phyloP scores from a whole-genome alignment of 2,113 vertebrate genomes.

The Poeciliopsis turrubarensis region DNA sequence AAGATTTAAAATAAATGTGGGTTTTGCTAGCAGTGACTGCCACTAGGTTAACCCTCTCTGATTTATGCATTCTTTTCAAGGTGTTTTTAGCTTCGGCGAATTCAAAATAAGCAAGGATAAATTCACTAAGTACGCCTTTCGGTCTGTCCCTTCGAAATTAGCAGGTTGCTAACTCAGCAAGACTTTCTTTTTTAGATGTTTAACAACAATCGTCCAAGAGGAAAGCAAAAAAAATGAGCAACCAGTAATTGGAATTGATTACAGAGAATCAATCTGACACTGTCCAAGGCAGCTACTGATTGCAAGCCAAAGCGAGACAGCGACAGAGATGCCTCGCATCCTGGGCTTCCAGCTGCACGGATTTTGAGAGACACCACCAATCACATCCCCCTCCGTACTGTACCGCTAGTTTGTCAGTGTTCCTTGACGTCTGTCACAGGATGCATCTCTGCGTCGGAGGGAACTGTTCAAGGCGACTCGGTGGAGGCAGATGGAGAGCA shows the following conservation, averaged over 20 bases:
- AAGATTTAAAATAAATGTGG: slow-evolving; percentile 9
- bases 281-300: not conserved
- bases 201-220: not conserved
- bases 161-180: slow-evolving; percentile 1
- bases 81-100: not conserved
- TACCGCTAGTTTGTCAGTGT: not conserved
- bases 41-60: not conserved
- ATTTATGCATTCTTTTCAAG: not conserved
- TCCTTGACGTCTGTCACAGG: not conserved
- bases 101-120: not conserved
- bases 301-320: not conserved
- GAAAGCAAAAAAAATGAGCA: not conserved
- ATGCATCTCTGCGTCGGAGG: not conserved
- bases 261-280: not conserved
- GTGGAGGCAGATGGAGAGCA: not conserved
- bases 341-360: not conserved
- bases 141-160: not conserved
- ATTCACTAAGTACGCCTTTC: not conserved
- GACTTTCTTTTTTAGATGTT: not conserved
- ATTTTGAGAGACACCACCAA: not conserved
- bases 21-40: not conserved
- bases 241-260: not conserved
- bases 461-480: not conserved
- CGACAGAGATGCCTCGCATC: not conserved
- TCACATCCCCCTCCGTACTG: not conserved